These are phyloP conservation scores for Pachliopta kotzebuea DNA, from an alignment of 2,888 invertebrate genomes.

Conservation along the genomic window DNA sequence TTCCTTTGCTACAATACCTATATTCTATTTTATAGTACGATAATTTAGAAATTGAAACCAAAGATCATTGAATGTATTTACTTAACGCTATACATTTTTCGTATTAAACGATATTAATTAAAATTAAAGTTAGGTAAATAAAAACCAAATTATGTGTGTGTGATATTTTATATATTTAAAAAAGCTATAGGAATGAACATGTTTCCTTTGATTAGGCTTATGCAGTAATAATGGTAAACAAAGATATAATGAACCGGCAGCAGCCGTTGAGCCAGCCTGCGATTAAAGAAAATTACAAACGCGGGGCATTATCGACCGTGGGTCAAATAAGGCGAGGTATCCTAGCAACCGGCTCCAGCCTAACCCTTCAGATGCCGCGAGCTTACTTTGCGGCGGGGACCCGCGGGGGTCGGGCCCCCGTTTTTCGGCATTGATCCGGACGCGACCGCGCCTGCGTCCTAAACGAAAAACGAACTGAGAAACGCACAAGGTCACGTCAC, in stretches of 20 bases:
- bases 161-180: too few species aligned
- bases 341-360: conserved; percentile 67
- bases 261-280: conserved; percentile 45
- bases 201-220: too few species aligned
- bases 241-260: conserved; percentile 36
- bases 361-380: conserved; percentile 76
- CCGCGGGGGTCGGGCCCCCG: conserved; percentile 63
- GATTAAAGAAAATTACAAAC: conserved; percentile 73
- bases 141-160: too few species aligned
- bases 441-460: conserved; percentile 74
- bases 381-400: conserved; percentile 68
- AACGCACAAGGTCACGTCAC: conserved; percentile 76
- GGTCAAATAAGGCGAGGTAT: conserved; percentile 60
- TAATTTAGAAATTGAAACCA: too few species aligned
- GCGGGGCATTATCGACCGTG: conserved; percentile 64
- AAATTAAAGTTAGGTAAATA: too few species aligned
- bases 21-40: too few species aligned
- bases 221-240: conserved; percentile 33
- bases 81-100: too few species aligned
- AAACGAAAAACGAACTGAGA: conserved; percentile 72
- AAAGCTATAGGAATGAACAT: too few species aligned
- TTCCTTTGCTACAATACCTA: too few species aligned
- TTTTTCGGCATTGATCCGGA: conserved; percentile 78
- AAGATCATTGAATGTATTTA: too few species aligned
- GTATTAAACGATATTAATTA: too few species aligned